These are phyloP conservation scores for Camponotus floridanus DNA, from an alignment of 1,140 invertebrate species.

Conservation along the genomic window DNA sequence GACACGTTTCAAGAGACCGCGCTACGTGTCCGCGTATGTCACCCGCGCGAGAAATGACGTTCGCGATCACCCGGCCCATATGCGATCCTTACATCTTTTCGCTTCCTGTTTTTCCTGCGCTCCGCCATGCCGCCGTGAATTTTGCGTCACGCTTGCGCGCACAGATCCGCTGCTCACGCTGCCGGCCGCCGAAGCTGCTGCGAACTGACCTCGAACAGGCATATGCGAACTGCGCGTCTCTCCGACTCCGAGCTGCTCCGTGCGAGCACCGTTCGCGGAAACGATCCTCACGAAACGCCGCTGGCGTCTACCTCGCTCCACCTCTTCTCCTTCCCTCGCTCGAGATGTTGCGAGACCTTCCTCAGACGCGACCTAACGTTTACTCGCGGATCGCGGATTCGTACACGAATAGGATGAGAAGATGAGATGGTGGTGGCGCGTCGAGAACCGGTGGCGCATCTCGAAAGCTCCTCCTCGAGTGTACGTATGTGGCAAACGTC, in stretches of 20 bases:
- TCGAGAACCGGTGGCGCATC: neutral
- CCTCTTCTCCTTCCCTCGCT: no score
- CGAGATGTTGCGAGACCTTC: neutral
- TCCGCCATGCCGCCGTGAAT: slow-evolving; percentile 90
- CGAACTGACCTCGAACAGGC: slow-evolving; percentile 50
- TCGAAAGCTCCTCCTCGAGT: neutral
- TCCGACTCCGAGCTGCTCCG: no score
- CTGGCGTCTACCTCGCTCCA: neutral
- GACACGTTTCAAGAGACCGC: slow-evolving; percentile 38
- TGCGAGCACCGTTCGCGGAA: neutral
- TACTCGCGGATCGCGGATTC: neutral
- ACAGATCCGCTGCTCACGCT: slow-evolving; percentile 47
- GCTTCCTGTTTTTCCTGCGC: slow-evolving; percentile 91
- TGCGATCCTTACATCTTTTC: slow-evolving; percentile 89
- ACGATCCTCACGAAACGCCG: neutral
- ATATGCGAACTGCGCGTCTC: slow-evolving; percentile 27
- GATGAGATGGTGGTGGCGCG: neutral
- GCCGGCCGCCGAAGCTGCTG: slow-evolving; percentile 38
- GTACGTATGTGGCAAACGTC: neutral
- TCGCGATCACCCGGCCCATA: slow-evolving; percentile 61
- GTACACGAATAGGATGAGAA: no score
- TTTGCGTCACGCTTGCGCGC: slow-evolving; percentile 69
- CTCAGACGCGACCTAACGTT: slow-evolving; percentile 1
- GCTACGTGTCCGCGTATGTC: neutral
- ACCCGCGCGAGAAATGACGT: neutral